These are phyloP conservation scores for Hirudo medicinalis DNA, from an alignment of 1,140 invertebrate species.

Conservation along the genomic window DNA sequence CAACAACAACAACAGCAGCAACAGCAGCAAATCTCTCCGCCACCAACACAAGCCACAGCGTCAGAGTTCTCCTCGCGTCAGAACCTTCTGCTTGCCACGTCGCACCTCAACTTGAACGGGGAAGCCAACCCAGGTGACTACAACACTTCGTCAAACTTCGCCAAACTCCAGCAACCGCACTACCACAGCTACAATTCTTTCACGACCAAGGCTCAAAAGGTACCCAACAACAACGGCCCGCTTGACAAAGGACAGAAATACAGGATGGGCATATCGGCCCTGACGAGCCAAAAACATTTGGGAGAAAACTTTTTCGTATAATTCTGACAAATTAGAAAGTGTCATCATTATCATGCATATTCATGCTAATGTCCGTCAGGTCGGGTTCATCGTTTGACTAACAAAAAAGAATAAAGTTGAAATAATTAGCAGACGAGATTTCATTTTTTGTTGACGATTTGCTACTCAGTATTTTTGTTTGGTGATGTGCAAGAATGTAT, in stretches of 20 bases:
- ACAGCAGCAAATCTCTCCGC: background rate
- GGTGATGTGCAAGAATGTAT: background rate
- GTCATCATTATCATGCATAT: background rate
- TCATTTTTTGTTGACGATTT: background rate
- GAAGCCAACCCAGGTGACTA: no score
- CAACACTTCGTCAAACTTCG: no score
- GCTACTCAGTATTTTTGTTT: background rate
- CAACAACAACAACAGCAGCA: background rate
- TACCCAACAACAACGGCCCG: background rate
- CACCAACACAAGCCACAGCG: background rate
- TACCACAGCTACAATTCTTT: background rate
- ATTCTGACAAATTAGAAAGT: slow-evolving; percentile 3
- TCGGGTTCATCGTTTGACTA: background rate
- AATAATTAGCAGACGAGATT: background rate
- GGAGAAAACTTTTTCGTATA: slow-evolving; percentile 6
- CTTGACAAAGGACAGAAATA: background rate
- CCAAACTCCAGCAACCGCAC: slow-evolving; percentile 1
- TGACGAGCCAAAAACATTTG: background rate
- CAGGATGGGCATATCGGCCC: slow-evolving; percentile 1
- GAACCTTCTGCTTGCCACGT: background rate
- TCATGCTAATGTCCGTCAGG: background rate
- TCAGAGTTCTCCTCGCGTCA: background rate
- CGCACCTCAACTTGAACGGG: no score
- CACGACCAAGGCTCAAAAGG: background rate
- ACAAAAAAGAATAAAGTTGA: background rate